A percentile compares a stretch with the other conserved stretches of the same genome.
Conservation (phyloP, 2,888 invertebrate genomes). For the Geotrupes spiniger region DNA sequence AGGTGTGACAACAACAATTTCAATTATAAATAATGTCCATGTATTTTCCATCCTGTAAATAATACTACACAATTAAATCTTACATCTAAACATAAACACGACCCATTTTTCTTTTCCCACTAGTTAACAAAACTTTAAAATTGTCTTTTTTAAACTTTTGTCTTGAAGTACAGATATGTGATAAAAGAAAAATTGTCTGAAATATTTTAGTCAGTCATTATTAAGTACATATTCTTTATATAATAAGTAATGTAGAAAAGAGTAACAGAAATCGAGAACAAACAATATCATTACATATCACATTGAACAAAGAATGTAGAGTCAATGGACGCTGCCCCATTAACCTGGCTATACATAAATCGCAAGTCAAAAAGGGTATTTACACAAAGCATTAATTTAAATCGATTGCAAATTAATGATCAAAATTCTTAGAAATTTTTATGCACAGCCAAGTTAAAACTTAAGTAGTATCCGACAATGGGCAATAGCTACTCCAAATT, state of each 20-base stretch:
- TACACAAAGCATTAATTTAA: too few relatives aligned
- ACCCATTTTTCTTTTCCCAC: neutral
- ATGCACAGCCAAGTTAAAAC: neutral
- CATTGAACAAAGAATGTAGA: constrained; percentile 13
- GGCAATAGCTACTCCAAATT: constrained; percentile 4
- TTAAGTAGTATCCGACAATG: neutral
- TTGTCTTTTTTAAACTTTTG: too few relatives aligned
- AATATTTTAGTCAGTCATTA: neutral
- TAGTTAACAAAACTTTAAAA: neutral
- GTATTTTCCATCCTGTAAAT: too few relatives aligned
- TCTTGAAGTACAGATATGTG: neutral
- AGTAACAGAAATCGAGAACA: neutral
- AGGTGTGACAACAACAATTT: too few relatives aligned
- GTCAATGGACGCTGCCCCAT: constrained; percentile 10
- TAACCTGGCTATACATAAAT: neutral
- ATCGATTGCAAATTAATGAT: too few relatives aligned
- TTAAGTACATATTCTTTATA: constrained; percentile 1
- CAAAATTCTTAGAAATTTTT: neutral
- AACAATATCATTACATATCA: constrained; percentile 20
- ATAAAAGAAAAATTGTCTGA: neutral
- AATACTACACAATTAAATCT: too few relatives aligned
- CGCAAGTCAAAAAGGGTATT: too few relatives aligned
- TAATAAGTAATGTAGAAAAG: neutral
- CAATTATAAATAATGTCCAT: too few relatives aligned
- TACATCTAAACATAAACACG: neutral